Base-by-base conservation (phyloP, 2,888 invertebrate species). In the Ochlodes sylvanus region DNA sequence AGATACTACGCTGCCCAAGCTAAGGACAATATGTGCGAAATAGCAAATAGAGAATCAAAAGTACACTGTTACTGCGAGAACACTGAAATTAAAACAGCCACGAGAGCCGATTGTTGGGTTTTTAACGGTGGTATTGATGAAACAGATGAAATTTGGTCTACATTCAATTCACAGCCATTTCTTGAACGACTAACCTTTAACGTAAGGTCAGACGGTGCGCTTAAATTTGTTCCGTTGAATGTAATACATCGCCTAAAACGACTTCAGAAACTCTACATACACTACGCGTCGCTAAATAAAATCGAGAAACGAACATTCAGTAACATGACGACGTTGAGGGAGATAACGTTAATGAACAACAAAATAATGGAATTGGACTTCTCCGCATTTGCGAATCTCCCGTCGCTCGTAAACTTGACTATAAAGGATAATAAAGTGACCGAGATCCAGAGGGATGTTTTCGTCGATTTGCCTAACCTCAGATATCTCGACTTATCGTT, bases 401-500 rank as follows among this genome's bases (percentile, higher is more conserved):
- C 94, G 44, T 94, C 95, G 74, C 90, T 97, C 78, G 95, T 95
- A 69, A 94, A 95, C 76, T 90, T 98, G 77, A 96, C 95, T 81
- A 89, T 98, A 83, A 96, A 96, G 79, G 96, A 96, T 77, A 98
- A 98, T 90, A 94, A 95, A 83, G 95, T 98, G 79, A 94, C 94
- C 32, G 96, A 96, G 84, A 94, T 98, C 79, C 95, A 96, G 82
- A 94, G 96, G 71, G 95, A 95, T 77, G 96, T 96, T 57, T 97
- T 98, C 82, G 94, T 96, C 57, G 95, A 96, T 85, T 88, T 97
- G 72, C 97, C 97, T 2, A 94, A 94, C 70, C 90, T 97, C 77
- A 95, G 95, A 80, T 95, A 96, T 74, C 94, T 99, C 71, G 96
- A 96, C 82, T 94, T 99, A 74, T 97, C 98, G 82, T 96, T 96